Percentiles rank a stretch among this genome's conserved stretches.
phyloP scores from a whole-genome alignment of 2,888 invertebrate genomes.

The Caenorhabditis afra region DNA sequence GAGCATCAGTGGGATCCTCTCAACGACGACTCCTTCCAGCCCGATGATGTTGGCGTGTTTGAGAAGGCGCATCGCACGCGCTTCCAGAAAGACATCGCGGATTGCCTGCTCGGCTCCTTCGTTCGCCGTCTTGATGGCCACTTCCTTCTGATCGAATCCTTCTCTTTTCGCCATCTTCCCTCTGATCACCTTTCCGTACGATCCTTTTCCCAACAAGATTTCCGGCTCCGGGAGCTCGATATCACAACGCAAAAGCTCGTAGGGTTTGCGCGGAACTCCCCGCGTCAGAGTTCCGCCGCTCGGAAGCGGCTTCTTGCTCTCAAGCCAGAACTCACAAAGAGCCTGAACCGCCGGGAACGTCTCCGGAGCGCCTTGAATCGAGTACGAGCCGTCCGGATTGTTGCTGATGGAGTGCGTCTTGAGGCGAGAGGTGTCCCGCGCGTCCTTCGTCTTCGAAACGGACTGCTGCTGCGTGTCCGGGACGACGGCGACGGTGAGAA shows the following conservation, averaged over 20 bases:
- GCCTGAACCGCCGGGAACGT: constrained; percentile 17
- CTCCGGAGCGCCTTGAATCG: constrained; percentile 4
- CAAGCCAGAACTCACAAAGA: constrained; percentile 3
- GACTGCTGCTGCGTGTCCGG: not conserved
- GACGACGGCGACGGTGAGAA: constrained; percentile 10
- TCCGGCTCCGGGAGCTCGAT: constrained; percentile 20
- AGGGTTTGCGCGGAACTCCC: constrained; percentile 8
- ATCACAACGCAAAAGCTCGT: constrained; percentile 19
- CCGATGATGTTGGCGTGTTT: constrained; percentile 34
- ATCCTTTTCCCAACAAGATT: constrained; percentile 28
- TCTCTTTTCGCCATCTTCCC: constrained; percentile 13
- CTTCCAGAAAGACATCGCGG: constrained; percentile 27
- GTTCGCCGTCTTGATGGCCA: constrained; percentile 31
- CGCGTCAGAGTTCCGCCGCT: constrained; percentile 2
- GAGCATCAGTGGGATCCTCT: constrained; percentile 34
- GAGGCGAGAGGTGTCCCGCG: constrained; percentile 10
- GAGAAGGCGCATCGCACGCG: constrained; percentile 35
- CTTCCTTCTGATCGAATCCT: constrained; percentile 1
- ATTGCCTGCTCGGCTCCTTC: constrained; percentile 1
- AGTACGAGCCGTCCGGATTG: not conserved
- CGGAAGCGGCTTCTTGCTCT: not conserved
- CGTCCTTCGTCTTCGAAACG: too few species aligned
- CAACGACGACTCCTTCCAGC: constrained; percentile 40
- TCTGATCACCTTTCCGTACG: constrained; percentile 44
- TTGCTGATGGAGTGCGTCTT: constrained; percentile 27